phyloP scores from a whole-genome alignment of 2,888 invertebrate species.

The Pyrgus malvae region DNA sequence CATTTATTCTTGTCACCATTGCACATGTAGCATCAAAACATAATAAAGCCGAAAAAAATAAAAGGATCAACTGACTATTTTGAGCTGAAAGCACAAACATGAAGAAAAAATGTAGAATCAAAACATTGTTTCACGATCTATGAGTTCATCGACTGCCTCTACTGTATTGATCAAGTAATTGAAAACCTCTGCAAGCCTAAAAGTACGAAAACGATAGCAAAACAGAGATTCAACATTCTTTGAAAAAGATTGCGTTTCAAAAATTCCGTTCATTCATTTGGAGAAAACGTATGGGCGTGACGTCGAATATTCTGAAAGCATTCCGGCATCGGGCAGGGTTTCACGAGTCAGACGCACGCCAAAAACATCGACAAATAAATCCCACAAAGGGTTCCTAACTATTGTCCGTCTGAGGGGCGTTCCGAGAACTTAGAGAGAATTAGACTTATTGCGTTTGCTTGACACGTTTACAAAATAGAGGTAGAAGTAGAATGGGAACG shows the following conservation, averaged over 20 bases:
- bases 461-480: background rate
- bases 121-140: too few relatives aligned
- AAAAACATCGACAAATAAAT: constrained; percentile 44
- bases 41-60: too few relatives aligned
- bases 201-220: background rate
- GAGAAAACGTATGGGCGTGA: constrained; percentile 31
- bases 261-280: constrained; percentile 16
- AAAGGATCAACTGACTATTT: too few relatives aligned
- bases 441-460: constrained; percentile 5
- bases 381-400: constrained; percentile 40
- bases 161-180: too few relatives aligned
- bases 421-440: background rate
- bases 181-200: background rate
- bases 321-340: constrained; percentile 34
- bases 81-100: too few relatives aligned
- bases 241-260: constrained; percentile 4
- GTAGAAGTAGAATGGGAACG: too few relatives aligned
- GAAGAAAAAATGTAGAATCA: too few relatives aligned
- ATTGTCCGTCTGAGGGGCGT: constrained; percentile 35
- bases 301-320: constrained; percentile 34
- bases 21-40: too few relatives aligned
- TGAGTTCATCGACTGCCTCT: too few relatives aligned
- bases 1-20: too few relatives aligned
- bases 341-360: constrained; percentile 41
- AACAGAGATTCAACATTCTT: constrained; percentile 1